Evolutionary conservation across 2,888 invertebrate species (phyloP).

Genomic region (Incurvaria masculella): DNA sequence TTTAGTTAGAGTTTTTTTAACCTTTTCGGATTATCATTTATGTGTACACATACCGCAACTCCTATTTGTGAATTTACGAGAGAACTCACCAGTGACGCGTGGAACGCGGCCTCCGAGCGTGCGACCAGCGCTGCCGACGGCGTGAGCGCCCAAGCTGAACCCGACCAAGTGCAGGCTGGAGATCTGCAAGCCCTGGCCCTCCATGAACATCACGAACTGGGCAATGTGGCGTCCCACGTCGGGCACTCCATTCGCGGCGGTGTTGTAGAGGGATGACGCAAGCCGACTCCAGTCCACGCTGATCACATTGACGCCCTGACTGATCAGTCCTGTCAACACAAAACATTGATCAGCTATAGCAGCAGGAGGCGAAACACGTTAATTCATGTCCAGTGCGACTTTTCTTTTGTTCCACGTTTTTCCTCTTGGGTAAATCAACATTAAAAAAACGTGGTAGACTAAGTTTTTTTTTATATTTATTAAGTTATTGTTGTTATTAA

Average conservation of each 20-base stretch:
- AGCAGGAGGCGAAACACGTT: too few species aligned
- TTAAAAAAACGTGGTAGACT: too few species aligned
- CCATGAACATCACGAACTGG: conserved; percentile 33
- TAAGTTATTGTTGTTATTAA: too few species aligned
- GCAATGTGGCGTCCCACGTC: conserved; percentile 37
- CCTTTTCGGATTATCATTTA: too few species aligned
- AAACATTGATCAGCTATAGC: too few species aligned
- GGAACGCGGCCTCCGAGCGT: conserved; percentile 7
- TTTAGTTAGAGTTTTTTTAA: too few species aligned
- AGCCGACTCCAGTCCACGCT: conserved; percentile 39
- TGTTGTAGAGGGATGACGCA: conserved; percentile 26
- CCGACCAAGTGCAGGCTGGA: conserved; percentile 13
- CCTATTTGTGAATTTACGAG: too few species aligned
- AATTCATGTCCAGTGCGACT: too few species aligned
- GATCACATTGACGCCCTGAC: conserved; percentile 38
- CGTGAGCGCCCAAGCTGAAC: conserved; percentile 18
- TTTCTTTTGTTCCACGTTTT: too few species aligned
- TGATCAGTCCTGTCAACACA: too few species aligned
- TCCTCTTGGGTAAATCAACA: too few species aligned
- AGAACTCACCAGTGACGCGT: not conserved
- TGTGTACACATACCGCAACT: not conserved
- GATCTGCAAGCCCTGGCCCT: conserved; percentile 4
- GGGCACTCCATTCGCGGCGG: conserved; percentile 33
- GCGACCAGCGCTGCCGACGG: conserved; percentile 17
- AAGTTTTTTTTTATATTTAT: too few species aligned